Percentiles rank a stretch among this genome's conserved stretches.
These are phyloP conservation scores for Oostethus manadensis DNA, from an alignment of 2,113 vertebrate species.

Conservation along the genomic window DNA sequence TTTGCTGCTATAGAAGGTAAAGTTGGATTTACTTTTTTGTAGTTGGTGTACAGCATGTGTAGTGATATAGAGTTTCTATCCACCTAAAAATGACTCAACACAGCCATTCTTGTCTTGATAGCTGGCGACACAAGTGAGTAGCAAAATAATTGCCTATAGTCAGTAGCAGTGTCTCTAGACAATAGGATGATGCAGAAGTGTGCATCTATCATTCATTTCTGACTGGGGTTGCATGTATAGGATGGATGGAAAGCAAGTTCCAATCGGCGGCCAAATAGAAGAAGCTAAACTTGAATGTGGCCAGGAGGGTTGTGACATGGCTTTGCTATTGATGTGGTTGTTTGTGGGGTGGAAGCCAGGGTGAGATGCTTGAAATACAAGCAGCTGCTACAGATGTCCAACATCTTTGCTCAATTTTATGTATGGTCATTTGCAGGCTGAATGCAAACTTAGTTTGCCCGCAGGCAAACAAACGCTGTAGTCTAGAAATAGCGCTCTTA, in stretches of 20 bases:
- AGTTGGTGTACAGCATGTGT: too few relatives aligned
- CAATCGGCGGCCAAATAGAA: not conserved
- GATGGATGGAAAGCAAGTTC: not conserved
- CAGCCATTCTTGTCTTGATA: too few relatives aligned
- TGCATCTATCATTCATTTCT: not conserved
- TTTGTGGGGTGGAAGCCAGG: not conserved
- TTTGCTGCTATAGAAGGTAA: too few relatives aligned
- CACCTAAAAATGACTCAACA: too few relatives aligned
- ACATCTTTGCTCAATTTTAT: not conserved
- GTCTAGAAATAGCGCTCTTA: conserved; percentile 3
- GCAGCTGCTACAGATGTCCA: not conserved
- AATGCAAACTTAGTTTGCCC: not conserved
- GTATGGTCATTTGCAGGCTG: not conserved
- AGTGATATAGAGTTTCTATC: too few relatives aligned
- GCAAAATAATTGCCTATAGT: too few relatives aligned
- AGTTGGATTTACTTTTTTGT: too few relatives aligned
- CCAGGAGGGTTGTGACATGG: not conserved
- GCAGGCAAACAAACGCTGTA: not conserved
- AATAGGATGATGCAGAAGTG: too few relatives aligned
- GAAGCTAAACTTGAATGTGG: not conserved
- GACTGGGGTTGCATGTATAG: not conserved
- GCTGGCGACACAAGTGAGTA: too few relatives aligned
- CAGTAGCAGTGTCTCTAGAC: too few relatives aligned
- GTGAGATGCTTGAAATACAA: not conserved
- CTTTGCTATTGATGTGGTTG: not conserved